phyloP scores from a whole-genome alignment of 2,797 vertebrate genomes.

The Zalophus californianus region DNA sequence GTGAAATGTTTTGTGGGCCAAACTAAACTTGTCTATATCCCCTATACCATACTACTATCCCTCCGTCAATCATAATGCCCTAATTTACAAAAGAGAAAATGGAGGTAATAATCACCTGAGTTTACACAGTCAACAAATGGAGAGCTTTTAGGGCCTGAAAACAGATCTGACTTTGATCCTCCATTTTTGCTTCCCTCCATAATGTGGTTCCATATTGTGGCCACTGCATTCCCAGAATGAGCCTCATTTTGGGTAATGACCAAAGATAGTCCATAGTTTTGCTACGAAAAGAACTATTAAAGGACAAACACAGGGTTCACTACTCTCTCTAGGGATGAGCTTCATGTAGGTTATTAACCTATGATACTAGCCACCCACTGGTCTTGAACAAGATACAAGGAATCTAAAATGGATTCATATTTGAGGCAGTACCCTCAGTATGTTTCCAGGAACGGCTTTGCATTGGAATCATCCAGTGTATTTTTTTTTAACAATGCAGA shows the following conservation, averaged over 20 bases:
- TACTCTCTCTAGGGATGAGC: not conserved
- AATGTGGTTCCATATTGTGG: not conserved
- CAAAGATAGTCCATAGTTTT: not conserved
- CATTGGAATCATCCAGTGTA: not conserved
- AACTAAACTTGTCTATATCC: not conserved
- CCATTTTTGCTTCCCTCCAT: not conserved
- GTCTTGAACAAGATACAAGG: not conserved
- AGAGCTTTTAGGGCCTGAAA: not conserved
- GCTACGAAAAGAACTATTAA: not conserved
- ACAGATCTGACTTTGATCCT: not conserved
- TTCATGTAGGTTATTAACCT: not conserved
- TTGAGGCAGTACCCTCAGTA: not conserved
- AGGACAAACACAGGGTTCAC: not conserved
- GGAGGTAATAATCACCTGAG: not conserved
- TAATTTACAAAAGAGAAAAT: not conserved
- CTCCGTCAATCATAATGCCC: not conserved
- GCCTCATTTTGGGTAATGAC: not conserved
- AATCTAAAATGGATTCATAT: not conserved
- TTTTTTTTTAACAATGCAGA: not conserved
- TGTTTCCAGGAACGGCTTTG: not conserved
- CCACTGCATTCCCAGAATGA: not conserved
- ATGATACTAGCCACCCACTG: not conserved
- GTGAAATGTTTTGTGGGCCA: not conserved
- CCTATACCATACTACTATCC: not conserved
- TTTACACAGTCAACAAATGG: not conserved